phyloP scores from a whole-genome alignment of 2,888 invertebrate genomes.

The Heliconius sara region DNA sequence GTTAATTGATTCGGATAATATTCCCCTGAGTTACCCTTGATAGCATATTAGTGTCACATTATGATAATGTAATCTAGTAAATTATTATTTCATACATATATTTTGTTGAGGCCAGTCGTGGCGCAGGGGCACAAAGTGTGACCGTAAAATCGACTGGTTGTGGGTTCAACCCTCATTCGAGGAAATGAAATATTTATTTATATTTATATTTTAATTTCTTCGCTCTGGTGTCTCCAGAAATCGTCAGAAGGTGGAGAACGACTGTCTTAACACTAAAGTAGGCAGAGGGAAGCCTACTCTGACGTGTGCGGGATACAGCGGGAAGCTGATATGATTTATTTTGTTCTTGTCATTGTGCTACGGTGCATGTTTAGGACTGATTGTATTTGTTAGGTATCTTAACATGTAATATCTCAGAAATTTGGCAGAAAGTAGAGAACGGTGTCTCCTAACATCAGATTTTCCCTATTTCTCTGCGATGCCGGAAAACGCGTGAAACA shows the following conservation, averaged over 20 bases:
- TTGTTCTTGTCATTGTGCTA: too few relatives aligned
- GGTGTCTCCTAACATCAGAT: too few relatives aligned
- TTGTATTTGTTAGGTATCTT: too few relatives aligned
- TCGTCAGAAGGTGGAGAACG: too few relatives aligned
- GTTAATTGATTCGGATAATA: constrained; percentile 45
- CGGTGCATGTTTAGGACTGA: too few relatives aligned
- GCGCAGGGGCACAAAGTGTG: background rate
- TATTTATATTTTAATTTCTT: background rate
- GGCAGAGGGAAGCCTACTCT: too few relatives aligned
- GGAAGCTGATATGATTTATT: too few relatives aligned
- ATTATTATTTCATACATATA: constrained; percentile 4
- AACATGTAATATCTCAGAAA: background rate
- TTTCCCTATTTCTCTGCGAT: too few relatives aligned
- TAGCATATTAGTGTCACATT: constrained; percentile 28
- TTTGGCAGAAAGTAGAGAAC: background rate
- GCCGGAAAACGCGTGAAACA: too few relatives aligned
- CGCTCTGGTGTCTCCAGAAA: background rate
- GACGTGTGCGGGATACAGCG: too few relatives aligned
- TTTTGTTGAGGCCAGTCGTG: background rate
- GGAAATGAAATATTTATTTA: background rate
- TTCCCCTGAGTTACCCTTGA: constrained; percentile 30
- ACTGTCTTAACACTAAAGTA: too few relatives aligned
- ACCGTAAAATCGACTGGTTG: too few relatives aligned
- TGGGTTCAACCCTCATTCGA: background rate
- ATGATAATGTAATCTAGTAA: constrained; percentile 9